Conservation (phyloP, 2,797 vertebrate species). For the Cuniculus paca region DNA sequence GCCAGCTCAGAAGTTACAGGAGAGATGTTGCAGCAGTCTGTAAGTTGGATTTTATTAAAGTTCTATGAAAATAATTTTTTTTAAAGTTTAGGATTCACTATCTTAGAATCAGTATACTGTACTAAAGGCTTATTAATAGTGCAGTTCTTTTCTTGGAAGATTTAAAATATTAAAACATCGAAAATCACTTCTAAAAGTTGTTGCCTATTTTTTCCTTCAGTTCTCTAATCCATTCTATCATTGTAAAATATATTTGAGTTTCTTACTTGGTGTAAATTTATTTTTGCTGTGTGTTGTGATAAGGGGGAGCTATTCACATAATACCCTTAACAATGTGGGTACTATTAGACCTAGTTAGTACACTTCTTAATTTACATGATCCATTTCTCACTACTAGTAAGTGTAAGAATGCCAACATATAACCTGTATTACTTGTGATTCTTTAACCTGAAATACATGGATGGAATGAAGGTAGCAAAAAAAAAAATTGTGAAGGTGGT, state of each 20-base stretch:
- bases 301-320: neutral
- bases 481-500: conserved; percentile 2
- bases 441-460: conserved; percentile 57
- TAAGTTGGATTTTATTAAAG: conserved; percentile 70
- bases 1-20: conserved; percentile 78
- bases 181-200: conserved; percentile 30
- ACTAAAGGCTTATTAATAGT: conserved; percentile 13
- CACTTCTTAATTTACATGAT: neutral
- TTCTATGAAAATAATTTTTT: conserved; percentile 68
- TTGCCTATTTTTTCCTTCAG: neutral
- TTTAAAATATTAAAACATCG: conserved; percentile 62
- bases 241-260: conserved; percentile 47
- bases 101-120: conserved; percentile 21
- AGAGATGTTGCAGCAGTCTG: conserved; percentile 72
- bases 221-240: neutral
- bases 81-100: conserved; percentile 58
- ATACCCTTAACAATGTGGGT: neutral
- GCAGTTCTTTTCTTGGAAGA: neutral
- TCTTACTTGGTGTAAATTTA: conserved; percentile 53
- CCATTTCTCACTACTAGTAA: neutral
- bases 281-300: conserved; percentile 44
- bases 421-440: neutral
- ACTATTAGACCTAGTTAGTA: conserved; percentile 25
- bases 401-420: neutral
- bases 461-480: conserved; percentile 15